phyloP scores from a whole-genome alignment of 2,888 invertebrate genomes.

The Epirrita christyi region DNA sequence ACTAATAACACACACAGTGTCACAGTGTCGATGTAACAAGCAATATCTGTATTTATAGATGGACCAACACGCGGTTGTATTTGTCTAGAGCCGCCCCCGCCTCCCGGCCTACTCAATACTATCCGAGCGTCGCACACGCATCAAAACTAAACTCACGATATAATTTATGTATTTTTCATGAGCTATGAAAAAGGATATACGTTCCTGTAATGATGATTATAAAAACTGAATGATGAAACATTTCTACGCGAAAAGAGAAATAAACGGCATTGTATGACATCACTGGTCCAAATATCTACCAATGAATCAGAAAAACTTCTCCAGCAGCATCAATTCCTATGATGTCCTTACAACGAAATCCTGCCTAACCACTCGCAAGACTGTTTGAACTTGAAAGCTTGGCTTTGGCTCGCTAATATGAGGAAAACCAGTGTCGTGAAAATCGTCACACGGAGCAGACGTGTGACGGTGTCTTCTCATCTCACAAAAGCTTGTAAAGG shows the following conservation, averaged over 20 bases:
- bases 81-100: conserved; percentile 59
- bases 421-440: conserved; percentile 58
- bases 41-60: conserved; percentile 70
- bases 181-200: conserved; percentile 26
- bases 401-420: conserved; percentile 40
- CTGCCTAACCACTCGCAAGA: conserved; percentile 35
- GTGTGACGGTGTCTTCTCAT: conserved; percentile 53
- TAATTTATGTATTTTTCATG: conserved; percentile 46
- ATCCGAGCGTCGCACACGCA: conserved; percentile 36
- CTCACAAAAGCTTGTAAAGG: conserved; percentile 58
- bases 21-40: conserved; percentile 60
- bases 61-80: conserved; percentile 73
- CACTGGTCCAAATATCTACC: background rate
- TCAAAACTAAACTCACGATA: conserved; percentile 25
- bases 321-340: conserved; percentile 31
- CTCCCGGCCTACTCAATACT: conserved; percentile 43
- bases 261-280: background rate
- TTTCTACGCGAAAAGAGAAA: conserved; percentile 14
- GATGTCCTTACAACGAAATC: conserved; percentile 39
- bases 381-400: conserved; percentile 35
- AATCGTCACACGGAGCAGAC: conserved; percentile 57
- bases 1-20: conserved; percentile 66
- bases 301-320: conserved; percentile 8
- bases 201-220: conserved; percentile 17
- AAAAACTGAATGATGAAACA: conserved; percentile 13